Evolutionary conservation across 2,113 vertebrate genomes (phyloP).

Genomic region (Circaetus gallicus): DNA sequence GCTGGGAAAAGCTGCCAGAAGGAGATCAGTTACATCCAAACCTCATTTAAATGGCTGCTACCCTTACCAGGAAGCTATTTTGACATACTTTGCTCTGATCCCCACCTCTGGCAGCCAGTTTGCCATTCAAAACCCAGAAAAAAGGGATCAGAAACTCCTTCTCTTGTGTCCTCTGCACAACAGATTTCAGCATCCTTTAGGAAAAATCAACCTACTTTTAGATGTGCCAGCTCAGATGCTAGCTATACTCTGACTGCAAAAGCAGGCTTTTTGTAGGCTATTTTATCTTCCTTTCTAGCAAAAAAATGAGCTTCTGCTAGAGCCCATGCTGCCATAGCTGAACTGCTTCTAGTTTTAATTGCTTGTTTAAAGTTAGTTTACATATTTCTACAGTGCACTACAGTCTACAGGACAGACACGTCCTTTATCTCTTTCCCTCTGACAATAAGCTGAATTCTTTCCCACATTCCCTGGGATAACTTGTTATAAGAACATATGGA

Average conservation of each 20-base stretch:
- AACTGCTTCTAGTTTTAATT: neutral
- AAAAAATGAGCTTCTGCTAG: neutral
- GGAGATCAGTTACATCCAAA: neutral
- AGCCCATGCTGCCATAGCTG: neutral
- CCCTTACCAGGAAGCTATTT: neutral
- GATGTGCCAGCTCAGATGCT: neutral
- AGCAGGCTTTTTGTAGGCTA: neutral
- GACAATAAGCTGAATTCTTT: neutral
- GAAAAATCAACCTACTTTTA: neutral
- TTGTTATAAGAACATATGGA: neutral
- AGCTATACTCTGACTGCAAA: neutral
- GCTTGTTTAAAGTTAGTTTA: neutral
- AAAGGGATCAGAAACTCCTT: neutral
- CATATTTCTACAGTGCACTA: neutral
- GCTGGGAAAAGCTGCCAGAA: neutral
- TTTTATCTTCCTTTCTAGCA: neutral
- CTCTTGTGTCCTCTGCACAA: neutral
- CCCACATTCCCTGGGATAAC: neutral
- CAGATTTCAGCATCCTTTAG: neutral
- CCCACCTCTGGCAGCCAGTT: neutral
- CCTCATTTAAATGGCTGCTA: neutral
- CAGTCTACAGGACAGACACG: neutral
- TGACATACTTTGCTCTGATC: neutral
- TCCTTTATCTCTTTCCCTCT: neutral
- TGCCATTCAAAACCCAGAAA: neutral